A percentile compares a stretch with the other conserved stretches of the same genome.
Conservation (phyloP, 2,888 invertebrate species). For the Frankliniella intonsa region DNA sequence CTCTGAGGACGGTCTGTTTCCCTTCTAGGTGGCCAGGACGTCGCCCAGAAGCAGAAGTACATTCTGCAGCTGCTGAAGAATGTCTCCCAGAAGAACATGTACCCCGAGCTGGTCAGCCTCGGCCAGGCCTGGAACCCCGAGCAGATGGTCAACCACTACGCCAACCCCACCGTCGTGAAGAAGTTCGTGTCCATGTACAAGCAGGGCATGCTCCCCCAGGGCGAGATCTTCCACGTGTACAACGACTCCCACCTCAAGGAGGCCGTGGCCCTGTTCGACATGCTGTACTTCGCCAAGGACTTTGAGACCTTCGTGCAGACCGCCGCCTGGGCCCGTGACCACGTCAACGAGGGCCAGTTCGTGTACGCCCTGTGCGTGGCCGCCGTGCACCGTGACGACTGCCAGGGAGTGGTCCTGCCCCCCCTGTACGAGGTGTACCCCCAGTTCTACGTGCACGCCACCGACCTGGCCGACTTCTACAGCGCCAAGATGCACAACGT, state of each 20-base stretch:
- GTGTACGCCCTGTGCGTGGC: slow-evolving; percentile 54
- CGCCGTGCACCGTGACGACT: slow-evolving; percentile 52
- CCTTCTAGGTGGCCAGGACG: background rate
- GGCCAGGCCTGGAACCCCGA: slow-evolving; percentile 13
- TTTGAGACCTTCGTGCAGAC: slow-evolving; percentile 60
- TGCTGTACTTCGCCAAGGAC: slow-evolving; percentile 65
- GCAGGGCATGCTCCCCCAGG: slow-evolving; percentile 54
- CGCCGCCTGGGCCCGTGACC: slow-evolving; percentile 52
- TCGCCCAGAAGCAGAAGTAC: slow-evolving; percentile 19
- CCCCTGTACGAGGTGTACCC: slow-evolving; percentile 55
- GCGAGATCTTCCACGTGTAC: slow-evolving; percentile 59
- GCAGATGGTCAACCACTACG: background rate
- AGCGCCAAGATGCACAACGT: slow-evolving; percentile 32
- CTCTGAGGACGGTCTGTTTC: background rate
- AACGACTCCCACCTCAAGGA: slow-evolving; percentile 59
- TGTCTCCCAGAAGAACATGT: slow-evolving; percentile 25
- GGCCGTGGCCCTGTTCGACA: slow-evolving; percentile 59
- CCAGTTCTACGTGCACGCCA: slow-evolving; percentile 43
- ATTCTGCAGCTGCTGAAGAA: slow-evolving; percentile 16
- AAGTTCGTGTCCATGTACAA: slow-evolving; percentile 54
- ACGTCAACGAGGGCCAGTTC: slow-evolving; percentile 56
- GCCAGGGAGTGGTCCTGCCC: slow-evolving; percentile 52
- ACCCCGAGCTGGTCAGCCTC: slow-evolving; percentile 3
- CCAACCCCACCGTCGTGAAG: slow-evolving; percentile 53
- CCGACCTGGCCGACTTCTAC: slow-evolving; percentile 34